Evolutionary conservation across 2,888 invertebrate species (phyloP), one percentile per base, ranked within the genome.

Genomic region (Clivina fossor): DNA sequence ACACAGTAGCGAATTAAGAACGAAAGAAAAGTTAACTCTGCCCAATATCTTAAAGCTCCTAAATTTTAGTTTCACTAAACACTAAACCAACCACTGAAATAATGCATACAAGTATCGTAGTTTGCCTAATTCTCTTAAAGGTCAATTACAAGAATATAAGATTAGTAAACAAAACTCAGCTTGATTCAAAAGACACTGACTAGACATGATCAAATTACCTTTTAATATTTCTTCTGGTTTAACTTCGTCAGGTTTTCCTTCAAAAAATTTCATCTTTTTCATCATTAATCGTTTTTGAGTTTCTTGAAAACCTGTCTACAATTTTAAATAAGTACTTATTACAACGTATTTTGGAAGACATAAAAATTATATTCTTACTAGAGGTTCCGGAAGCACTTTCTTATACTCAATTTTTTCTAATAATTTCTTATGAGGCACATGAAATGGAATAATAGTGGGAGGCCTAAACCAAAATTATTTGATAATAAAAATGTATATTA

Each of bases 351-450:
- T 26, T 32, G 32, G 19, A 16, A 37, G 9, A 53, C 20, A 38
- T 4, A 40, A 19, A 19, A 40, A 15, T 13, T 15, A 3, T 30
- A 26, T 22, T 62, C 64, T 70, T 75, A 84, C 85, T 75, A 84
- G 68, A 18, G 84, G 84, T 65, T 84, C 83, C 0, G 79, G 77
- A 55, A 74, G 71, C 57, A 74, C 71, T 61, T 74, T 76, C 22
- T 80, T 79, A 63, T 73, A 76, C 67, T 83, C 83, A 54, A 82
- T 81, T 68, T 80, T 81, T 61, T 82, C 81, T 58, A 84, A 66
- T 18, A 84, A 68, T 62, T 80, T 81, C 63, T 77, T 80, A 63
- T 82, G 83, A 1, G 83, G 83, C 54, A 81, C 69, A 64, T 82
- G 81, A 63, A 82, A 82, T 4, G 81, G 79, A 40, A 83, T 72